Evolutionary conservation across 2,888 invertebrate species (phyloP).

Genomic region (Ophioninae sp.): DNA sequence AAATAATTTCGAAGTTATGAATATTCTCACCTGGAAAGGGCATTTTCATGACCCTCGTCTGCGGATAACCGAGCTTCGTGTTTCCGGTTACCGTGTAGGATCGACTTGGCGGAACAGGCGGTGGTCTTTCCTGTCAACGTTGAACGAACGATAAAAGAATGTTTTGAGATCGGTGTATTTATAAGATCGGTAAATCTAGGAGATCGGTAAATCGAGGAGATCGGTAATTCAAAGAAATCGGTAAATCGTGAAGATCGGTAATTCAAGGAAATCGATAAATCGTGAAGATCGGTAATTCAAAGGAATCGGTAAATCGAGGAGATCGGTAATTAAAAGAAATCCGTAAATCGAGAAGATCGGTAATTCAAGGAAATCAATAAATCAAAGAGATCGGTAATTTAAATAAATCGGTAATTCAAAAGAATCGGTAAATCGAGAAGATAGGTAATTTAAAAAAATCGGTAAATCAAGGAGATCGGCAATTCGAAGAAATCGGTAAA

Average conservation of each 20-base stretch:
- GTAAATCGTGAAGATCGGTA: neutral
- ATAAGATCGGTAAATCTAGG: neutral
- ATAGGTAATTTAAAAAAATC: neutral
- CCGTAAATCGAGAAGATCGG: constrained; percentile 87
- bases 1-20: neutral
- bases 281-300: neutral
- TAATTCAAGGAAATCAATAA: neutral
- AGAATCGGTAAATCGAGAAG: too few species aligned
- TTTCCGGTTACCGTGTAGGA: constrained; percentile 95
- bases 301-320: neutral
- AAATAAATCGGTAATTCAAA: too few species aligned
- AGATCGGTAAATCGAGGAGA: neutral
- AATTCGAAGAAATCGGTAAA: neutral
- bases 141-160: constrained; percentile 21
- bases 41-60: constrained; percentile 94
- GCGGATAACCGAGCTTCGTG: constrained; percentile 95
- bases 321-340: constrained; percentile 67
- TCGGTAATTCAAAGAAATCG: neutral
- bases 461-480: neutral
- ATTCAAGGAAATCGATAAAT: neutral
- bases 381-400: neutral
- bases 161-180: neutral
- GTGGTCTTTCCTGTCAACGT: constrained; percentile 89
- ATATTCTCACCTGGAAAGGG: constrained; percentile 87
- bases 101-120: constrained; percentile 94